Conservation (phyloP, 2,888 invertebrate species). For the Mesoligia furuncula region DNA sequence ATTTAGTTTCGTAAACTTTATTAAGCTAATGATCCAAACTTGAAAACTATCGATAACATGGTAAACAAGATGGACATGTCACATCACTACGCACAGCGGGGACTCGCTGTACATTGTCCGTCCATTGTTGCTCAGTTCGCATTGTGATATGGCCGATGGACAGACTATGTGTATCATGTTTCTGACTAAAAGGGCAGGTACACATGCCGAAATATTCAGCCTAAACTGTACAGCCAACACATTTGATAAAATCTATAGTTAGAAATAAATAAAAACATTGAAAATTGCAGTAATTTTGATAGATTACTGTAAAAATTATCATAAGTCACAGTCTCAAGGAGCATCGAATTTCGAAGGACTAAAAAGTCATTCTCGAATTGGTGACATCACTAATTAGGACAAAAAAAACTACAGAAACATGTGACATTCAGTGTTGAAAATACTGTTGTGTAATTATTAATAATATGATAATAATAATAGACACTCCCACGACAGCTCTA, state of each 20-base stretch:
- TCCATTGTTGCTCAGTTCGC: slow-evolving; percentile 80
- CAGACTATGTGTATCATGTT: slow-evolving; percentile 53
- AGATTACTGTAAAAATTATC: slow-evolving; percentile 29
- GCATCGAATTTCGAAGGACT: slow-evolving; percentile 30
- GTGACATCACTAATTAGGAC: slow-evolving; percentile 49
- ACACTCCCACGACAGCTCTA: slow-evolving; percentile 55
- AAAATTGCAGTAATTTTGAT: slow-evolving; percentile 10
- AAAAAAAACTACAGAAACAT: slow-evolving; percentile 48
- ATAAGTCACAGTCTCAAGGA: slow-evolving; percentile 22
- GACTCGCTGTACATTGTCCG: slow-evolving; percentile 72
- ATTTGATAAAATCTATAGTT: neutral
- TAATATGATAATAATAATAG: slow-evolving; percentile 23
- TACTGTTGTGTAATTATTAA: slow-evolving; percentile 35
- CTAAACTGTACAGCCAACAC: neutral
- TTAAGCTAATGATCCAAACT: neutral
- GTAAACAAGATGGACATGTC: slow-evolving; percentile 66
- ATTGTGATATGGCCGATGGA: slow-evolving; percentile 73
- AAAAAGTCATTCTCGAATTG: slow-evolving; percentile 36
- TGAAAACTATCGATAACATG: slow-evolving; percentile 61
- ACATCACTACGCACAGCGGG: slow-evolving; percentile 74
- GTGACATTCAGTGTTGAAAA: slow-evolving; percentile 43
- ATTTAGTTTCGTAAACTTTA: neutral
- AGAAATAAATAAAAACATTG: slow-evolving; percentile 12
- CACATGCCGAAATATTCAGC: slow-evolving; percentile 39
- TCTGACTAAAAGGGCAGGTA: slow-evolving; percentile 48